Evolutionary conservation across 2,888 invertebrate species (phyloP).

Genomic region (Scaptomyza polygonia): DNA sequence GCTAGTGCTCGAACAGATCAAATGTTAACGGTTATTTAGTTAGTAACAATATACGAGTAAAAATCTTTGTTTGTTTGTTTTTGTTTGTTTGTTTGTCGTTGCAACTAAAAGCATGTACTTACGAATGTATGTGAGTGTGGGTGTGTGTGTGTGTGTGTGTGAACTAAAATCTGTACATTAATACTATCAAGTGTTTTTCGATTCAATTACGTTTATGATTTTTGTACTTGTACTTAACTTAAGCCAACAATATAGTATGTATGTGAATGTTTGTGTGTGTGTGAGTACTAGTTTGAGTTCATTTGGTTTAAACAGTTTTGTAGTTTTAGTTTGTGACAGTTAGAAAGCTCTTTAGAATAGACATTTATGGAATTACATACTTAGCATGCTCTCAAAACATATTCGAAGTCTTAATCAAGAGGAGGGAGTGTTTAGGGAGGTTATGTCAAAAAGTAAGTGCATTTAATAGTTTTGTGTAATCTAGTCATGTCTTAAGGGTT

Average conservation of each 20-base stretch:
- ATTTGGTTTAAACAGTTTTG: slow-evolving; percentile 19
- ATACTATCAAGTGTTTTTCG: slow-evolving; percentile 15
- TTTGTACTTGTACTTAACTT: no score
- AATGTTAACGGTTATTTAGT: slow-evolving; percentile 78
- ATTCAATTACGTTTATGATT: slow-evolving; percentile 32
- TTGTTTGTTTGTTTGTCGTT: slow-evolving; percentile 30
- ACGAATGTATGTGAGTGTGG: slow-evolving; percentile 27
- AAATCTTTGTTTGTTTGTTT: slow-evolving; percentile 36
- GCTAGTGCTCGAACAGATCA: slow-evolving; percentile 82
- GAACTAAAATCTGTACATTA: slow-evolving; percentile 59
- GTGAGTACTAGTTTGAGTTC: slow-evolving; percentile 22
- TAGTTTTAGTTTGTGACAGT: slow-evolving; percentile 57
- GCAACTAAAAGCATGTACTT: slow-evolving; percentile 47
- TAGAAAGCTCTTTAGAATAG: slow-evolving; percentile 78
- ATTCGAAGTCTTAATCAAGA: slow-evolving; percentile 77
- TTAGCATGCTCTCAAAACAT: slow-evolving; percentile 82
- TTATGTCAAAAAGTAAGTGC: slow-evolving; percentile 74
- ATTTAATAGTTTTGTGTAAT: slow-evolving; percentile 56
- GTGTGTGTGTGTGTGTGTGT: slow-evolving; percentile 15
- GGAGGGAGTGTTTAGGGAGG: slow-evolving; percentile 55
- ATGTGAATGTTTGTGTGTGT: slow-evolving; percentile 23
- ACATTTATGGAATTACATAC: slow-evolving; percentile 80
- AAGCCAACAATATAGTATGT: slow-evolving; percentile 37
- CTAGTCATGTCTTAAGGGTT: slow-evolving; percentile 22
- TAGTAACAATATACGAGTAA: slow-evolving; percentile 68